Percentiles rank a stretch among this genome's conserved stretches.
Conservation (phyloP, 2,888 invertebrate species). For the Drosophila recens region DNA sequence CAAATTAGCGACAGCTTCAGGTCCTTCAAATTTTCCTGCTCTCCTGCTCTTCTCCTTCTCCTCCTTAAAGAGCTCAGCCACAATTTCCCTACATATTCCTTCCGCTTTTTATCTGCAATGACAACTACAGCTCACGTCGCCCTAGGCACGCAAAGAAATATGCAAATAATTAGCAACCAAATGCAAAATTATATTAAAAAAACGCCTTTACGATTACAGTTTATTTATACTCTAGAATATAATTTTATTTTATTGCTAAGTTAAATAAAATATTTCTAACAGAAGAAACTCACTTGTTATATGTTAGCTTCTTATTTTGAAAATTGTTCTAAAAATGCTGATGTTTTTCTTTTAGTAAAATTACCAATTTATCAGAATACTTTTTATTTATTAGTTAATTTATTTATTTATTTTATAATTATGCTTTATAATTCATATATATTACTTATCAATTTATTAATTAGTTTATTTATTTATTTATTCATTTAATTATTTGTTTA, state of each 20-base stretch:
- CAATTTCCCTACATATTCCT: not conserved
- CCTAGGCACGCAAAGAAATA: slow-evolving; percentile 57
- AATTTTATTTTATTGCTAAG: not conserved
- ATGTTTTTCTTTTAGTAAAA: too few species aligned
- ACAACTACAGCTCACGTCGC: slow-evolving; percentile 52
- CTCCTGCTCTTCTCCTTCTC: not conserved
- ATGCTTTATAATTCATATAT: too few species aligned
- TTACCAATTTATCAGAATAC: too few species aligned
- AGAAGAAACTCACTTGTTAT: too few species aligned
- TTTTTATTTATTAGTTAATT: too few species aligned
- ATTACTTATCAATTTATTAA: too few species aligned
- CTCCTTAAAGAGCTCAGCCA: not conserved
- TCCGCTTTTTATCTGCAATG: not conserved
- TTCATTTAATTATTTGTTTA: too few species aligned
- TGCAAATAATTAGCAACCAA: slow-evolving; percentile 71
- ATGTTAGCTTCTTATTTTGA: not conserved
- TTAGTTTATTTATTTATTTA: too few species aligned
- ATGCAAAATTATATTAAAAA: slow-evolving; percentile 54
- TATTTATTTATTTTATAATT: too few species aligned
- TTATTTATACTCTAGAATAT: not conserved
- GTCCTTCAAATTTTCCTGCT: slow-evolving; percentile 22
- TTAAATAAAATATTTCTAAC: not conserved
- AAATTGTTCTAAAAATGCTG: not conserved
- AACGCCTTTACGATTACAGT: slow-evolving; percentile 13
- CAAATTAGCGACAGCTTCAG: slow-evolving; percentile 70